Conservation (phyloP, 2,113 vertebrate genomes). For the Gobio gobio region DNA sequence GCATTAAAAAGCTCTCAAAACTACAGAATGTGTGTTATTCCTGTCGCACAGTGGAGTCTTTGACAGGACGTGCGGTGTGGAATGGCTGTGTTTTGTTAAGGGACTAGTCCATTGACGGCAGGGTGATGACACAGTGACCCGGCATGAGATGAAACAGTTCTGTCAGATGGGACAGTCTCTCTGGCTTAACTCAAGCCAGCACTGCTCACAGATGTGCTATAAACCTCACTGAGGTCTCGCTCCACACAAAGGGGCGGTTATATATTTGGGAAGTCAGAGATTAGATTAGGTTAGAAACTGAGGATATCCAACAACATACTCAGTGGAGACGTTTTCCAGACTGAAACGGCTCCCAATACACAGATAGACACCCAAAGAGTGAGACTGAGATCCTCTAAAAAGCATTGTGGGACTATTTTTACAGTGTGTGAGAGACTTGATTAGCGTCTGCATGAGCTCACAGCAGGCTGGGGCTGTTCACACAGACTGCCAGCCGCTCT, state of each 20-base stretch:
- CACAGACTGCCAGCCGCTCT: constrained; percentile 53
- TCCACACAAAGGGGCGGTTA: constrained; percentile 31
- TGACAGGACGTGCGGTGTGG: background rate
- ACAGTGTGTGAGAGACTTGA: constrained; percentile 48
- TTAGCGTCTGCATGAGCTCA: constrained; percentile 56
- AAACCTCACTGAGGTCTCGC: constrained; percentile 17
- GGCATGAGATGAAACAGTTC: constrained; percentile 30
- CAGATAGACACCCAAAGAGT: constrained; percentile 18
- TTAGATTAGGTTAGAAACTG: constrained; percentile 46
- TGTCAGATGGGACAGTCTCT: constrained; percentile 25
- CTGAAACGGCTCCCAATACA: background rate
- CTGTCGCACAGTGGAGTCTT: background rate
- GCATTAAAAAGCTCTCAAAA: too few species aligned
- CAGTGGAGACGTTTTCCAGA: background rate
- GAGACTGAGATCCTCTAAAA: background rate
- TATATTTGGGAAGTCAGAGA: constrained; percentile 38
- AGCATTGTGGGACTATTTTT: constrained; percentile 48
- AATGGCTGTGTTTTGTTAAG: constrained; percentile 27
- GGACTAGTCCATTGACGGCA: background rate
- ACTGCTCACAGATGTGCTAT: constrained; percentile 39
- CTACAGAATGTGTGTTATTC: background rate
- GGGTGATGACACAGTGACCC: background rate
- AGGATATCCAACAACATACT: constrained; percentile 38
- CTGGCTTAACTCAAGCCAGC: constrained; percentile 45
- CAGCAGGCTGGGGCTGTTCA: constrained; percentile 55